Evolutionary conservation across 1,140 invertebrate species (phyloP).

Genomic region (Chrysopa pallens): DNA sequence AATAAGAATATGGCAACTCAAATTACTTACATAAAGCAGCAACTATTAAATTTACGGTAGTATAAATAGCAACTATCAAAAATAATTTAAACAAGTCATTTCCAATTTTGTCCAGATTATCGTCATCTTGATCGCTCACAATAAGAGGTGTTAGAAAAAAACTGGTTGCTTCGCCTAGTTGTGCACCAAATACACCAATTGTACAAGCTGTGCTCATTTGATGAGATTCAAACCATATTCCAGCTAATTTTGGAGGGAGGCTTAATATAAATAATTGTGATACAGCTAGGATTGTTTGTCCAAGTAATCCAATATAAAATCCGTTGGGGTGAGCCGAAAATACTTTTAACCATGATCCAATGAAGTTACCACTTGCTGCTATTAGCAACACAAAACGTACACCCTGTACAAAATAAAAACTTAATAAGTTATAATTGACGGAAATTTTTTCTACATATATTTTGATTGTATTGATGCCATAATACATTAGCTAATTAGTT

Average conservation of each 20-base stretch:
- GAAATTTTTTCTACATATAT: too few species aligned
- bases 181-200: not conserved
- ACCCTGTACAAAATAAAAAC: constrained; percentile 8
- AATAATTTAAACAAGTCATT: not conserved
- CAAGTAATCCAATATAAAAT: constrained; percentile 41
- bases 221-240: constrained; percentile 28
- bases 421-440: not conserved
- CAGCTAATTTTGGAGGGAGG: constrained; percentile 47
- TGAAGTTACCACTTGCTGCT: constrained; percentile 17
- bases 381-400: constrained; percentile 15
- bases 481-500: too few species aligned
- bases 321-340: constrained; percentile 30
- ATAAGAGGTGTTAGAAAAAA: not conserved
- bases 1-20: too few species aligned
- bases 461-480: too few species aligned
- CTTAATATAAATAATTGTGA: constrained; percentile 48
- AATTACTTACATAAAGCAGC: not conserved
- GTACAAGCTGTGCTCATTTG: constrained; percentile 31
- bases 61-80: not conserved
- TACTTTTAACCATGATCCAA: constrained; percentile 57
- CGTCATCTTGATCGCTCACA: not conserved
- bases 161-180: not conserved
- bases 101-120: not conserved
- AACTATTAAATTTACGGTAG: not conserved
- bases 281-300: constrained; percentile 44